Percentiles rank a stretch among this genome's conserved stretches.
Evolutionary conservation across 2,888 invertebrate species (phyloP).

Genomic region (Meteorus cinctellus): DNA sequence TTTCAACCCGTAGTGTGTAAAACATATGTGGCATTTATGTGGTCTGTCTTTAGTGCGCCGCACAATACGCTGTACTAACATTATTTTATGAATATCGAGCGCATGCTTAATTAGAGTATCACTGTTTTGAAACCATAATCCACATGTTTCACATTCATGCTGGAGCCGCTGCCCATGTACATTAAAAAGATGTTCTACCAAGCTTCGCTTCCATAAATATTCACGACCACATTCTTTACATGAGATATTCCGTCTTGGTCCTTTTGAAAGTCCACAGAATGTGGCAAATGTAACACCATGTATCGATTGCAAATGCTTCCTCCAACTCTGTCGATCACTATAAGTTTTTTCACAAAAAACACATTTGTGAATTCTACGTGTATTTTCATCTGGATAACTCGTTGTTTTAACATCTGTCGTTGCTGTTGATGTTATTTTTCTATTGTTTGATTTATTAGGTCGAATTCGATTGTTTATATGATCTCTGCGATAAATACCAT

Average conservation of each 20-base stretch:
- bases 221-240: conserved; percentile 19
- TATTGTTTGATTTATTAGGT: not conserved
- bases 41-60: not conserved
- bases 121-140: conserved; percentile 12
- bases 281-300: not conserved
- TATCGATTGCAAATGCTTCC: not conserved
- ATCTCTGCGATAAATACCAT: conserved; percentile 27
- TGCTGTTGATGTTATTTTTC: not conserved
- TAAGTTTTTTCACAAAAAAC: conserved; percentile 8
- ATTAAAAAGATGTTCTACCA: conserved; percentile 8
- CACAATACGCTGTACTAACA: conserved; percentile 8
- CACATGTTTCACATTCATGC: conserved; percentile 36
- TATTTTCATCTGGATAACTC: not conserved
- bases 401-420: not conserved
- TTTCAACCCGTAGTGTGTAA: not conserved
- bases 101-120: conserved; percentile 30
- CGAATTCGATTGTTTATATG: not conserved
- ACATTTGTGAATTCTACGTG: not conserved
- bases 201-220: not conserved
- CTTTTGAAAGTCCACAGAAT: not conserved
- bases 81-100: conserved; percentile 8
- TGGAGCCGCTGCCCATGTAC: conserved; percentile 15
- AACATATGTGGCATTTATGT: conserved; percentile 11
- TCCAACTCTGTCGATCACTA: not conserved
- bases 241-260: not conserved